Base-by-base conservation (phyloP, 2,113 vertebrate species). In the Clinocottus analis region DNA sequence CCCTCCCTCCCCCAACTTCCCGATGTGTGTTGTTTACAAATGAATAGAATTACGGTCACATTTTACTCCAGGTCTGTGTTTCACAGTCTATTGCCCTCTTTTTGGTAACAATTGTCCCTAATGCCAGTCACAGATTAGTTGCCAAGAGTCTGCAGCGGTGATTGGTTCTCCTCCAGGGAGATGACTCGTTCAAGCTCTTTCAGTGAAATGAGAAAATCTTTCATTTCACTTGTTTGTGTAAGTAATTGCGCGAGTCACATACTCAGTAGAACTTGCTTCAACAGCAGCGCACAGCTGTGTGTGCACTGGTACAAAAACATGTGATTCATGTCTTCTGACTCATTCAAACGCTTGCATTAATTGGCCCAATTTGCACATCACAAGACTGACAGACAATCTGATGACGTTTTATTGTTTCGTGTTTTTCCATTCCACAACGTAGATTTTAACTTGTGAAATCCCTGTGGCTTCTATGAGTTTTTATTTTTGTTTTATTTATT, bases 171-270 rank as follows among this genome's bases (percentile, higher is more conserved):
- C 59, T 80, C 75, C 72, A 67, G 81, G 68, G 62, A 85, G 56
- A 58, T 66, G 45, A 73, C 61, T 81, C 76, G 80, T 80, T 85
- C 37, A 68, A 37, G 59, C 72, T 82, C 77, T 85, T 62, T 83
- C 61, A 83, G 70, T 61, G 35, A 84, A 87, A 84, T 77, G 62
- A 88, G 63, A 72, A 75, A 78, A 81, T 79, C 62, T 85, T 88
- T 84, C 31, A 53, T 77, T 81, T 82, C 61, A 67, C 75, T 86
- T 84, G 71, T 87, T 87, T 88, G 75, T 85, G 29, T 73, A 67
- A 80, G 85, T 72, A 73, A 85, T 64, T 74, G 58, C 82, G 69
- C 75, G 62, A 83, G 68, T 83, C 67, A 12, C 60, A 77, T 43
- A 63, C 29, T 81, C 58, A 77, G 31, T 75, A 58, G 63, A 76